Evolutionary conservation across 2,113 vertebrate species (phyloP), one percentile per base, ranked within the genome.

Genomic region (Spilogale gracilis): DNA sequence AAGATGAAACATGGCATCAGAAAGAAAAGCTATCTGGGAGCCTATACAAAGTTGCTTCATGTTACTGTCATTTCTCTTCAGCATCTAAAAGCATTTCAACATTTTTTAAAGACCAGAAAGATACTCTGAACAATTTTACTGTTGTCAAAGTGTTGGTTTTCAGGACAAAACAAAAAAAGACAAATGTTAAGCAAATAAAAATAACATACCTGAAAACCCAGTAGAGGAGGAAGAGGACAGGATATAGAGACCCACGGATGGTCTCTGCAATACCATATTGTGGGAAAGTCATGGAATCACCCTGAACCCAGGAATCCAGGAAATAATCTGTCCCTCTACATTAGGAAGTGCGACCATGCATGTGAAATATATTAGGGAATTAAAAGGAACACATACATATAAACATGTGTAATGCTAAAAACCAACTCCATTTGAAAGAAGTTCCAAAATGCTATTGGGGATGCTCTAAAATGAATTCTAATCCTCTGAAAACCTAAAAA

Each of bases 171-270:
- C 6, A 67, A 82, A 76, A 85, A 80, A 86, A 69, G 21, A 38
- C n/a, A 81, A 91, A 92, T 61, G 5, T 71, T 82, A 48, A 63
- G 6, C 6, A 82, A 79, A 79, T 67, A 92, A 56, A 94, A 96
- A 82, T 52, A 45, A 60, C 16, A 56, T 18, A 89, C 25, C 32
- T 5, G 0, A 74, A 88, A 96, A 65, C 20, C 14, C 25, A 96
- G 45, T 84, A 50, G 32, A 93, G 4, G 23, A 16, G 2, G 21
- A 45, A 27, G 30, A 87, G 12, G 67, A 45, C 7, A 32, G 14
- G 10, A 61, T 12, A 21, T 23, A 76, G 32, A 69, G n/a, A 65
- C 48, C 17, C 1, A 13, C 5, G 12, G 6, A 14, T 9, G 6
- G 3, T 48, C 5, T 43, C 65, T 11, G 18, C 52, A 65, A 1